phyloP scores from a whole-genome alignment of 2,797 vertebrate genomes.

The Lates japonicus region DNA sequence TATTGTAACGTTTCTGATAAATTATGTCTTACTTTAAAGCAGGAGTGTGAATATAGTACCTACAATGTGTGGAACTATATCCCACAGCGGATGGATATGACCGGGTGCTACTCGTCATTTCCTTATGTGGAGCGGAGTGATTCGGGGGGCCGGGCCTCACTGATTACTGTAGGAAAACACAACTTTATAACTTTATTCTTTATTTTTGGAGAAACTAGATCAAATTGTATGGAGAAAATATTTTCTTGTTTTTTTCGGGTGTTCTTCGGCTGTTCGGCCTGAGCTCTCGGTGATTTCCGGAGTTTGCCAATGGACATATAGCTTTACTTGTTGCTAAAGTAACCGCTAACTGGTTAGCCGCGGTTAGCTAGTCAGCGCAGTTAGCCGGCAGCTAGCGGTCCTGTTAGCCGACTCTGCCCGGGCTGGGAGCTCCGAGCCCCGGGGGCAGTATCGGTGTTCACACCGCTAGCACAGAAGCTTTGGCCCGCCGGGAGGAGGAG shows the following conservation, averaged over 20 bases:
- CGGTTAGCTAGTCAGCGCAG: slow-evolving; percentile 27
- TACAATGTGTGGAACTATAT: slow-evolving; percentile 45
- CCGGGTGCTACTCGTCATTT: slow-evolving; percentile 44
- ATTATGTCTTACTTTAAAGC: rapidly evolving
- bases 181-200: slow-evolving; percentile 67
- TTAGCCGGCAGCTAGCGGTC: slow-evolving; percentile 35
- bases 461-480: neutral
- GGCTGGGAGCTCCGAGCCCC: neutral
- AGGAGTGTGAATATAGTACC: rapidly evolving
- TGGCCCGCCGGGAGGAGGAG: neutral
- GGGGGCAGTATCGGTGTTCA: neutral
- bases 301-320: neutral
- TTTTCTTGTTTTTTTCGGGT: rapidly evolving
- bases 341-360: slow-evolving; percentile 18
- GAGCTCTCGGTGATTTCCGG: neutral
- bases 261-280: neutral
- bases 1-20: rapidly evolving
- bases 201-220: neutral
- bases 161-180: slow-evolving; percentile 56
- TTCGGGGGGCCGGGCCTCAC: slow-evolving; percentile 55
- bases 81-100: slow-evolving; percentile 42
- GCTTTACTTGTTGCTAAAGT: slow-evolving; percentile 54
- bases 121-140: slow-evolving; percentile 72
- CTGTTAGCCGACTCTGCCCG: slow-evolving; percentile 1
- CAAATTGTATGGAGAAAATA: rapidly evolving